These are phyloP conservation scores for Microtus montanus DNA, from an alignment of 2,113 vertebrate species.

Conservation along the genomic window DNA sequence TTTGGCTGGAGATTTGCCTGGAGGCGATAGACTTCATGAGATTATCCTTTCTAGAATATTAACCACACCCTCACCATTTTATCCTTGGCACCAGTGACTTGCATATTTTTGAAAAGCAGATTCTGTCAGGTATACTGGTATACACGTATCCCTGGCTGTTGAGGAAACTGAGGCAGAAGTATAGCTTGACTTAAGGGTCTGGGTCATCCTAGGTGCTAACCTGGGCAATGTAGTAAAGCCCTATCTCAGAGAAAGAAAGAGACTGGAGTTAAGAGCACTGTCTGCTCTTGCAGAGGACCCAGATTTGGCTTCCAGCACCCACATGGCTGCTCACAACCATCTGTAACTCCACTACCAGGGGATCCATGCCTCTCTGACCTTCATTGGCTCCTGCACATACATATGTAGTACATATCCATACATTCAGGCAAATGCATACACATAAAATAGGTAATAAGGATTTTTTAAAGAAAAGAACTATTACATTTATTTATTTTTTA, in stretches of 20 bases:
- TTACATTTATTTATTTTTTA: not conserved
- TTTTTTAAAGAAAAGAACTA: not conserved
- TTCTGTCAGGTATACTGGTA: not conserved
- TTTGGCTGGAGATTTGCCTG: not conserved
- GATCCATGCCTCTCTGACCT: not conserved
- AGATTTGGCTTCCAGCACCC: not conserved
- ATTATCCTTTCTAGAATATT: conserved; percentile 5
- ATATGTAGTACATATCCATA: not conserved
- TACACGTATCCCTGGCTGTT: not conserved
- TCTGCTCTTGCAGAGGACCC: not conserved
- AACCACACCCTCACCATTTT: not conserved
- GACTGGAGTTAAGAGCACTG: not conserved
- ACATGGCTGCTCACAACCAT: not conserved
- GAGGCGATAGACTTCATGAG: not conserved
- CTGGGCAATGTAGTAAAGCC: not conserved
- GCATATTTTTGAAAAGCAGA: conserved; percentile 41
- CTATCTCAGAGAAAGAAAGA: not conserved
- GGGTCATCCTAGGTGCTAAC: not conserved
- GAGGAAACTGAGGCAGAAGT: not conserved
- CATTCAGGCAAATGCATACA: not conserved
- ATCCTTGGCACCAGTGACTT: not conserved
- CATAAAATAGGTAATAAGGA: not conserved
- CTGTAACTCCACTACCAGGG: not conserved
- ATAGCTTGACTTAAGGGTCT: not conserved
- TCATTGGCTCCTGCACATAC: not conserved